These are phyloP conservation scores for Gymnosoma rotundatum DNA, from an alignment of 2,888 invertebrate species.

Conservation along the genomic window DNA sequence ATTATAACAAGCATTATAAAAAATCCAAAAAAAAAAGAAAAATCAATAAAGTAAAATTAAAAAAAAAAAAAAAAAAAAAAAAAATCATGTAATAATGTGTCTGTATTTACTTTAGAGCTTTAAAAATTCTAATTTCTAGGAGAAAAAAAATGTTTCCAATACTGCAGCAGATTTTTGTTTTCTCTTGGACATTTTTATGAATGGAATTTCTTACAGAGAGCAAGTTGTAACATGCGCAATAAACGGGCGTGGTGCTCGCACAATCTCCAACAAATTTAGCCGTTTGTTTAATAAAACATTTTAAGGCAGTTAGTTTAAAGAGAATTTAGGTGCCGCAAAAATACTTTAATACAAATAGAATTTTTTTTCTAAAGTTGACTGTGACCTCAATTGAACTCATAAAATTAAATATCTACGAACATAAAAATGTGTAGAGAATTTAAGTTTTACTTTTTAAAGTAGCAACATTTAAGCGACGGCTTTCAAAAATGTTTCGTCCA, in stretches of 20 bases:
- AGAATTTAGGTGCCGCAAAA: conserved; percentile 8
- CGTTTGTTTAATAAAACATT: not conserved
- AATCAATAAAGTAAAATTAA: conserved; percentile 49
- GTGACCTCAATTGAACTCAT: conserved; percentile 66
- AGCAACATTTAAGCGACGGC: conserved; percentile 2
- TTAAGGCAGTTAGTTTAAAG: not conserved
- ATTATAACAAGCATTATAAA: conserved; percentile 64
- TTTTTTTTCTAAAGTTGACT: conserved; percentile 41
- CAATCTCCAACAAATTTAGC: conserved; percentile 20
- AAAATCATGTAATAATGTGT: conserved; percentile 34
- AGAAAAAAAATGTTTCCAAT: not conserved
- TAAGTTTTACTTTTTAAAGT: not conserved
- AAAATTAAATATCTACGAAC: conserved; percentile 3
- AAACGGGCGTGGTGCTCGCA: conserved; percentile 65
- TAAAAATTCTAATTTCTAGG: conserved; percentile 4
- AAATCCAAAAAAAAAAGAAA: conserved; percentile 56
- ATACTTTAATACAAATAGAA: conserved; percentile 6
- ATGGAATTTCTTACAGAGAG: conserved; percentile 23
- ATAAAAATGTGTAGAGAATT: not conserved
- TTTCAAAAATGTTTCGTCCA: too few relatives aligned
- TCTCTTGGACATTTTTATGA: conserved; percentile 43
- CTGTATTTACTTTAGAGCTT: conserved; percentile 33
- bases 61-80: conserved; percentile 51
- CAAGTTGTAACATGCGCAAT: conserved; percentile 58
- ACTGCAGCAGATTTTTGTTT: not conserved